Conservation (phyloP, 2,888 invertebrate species). For the Phengaris arion region DNA sequence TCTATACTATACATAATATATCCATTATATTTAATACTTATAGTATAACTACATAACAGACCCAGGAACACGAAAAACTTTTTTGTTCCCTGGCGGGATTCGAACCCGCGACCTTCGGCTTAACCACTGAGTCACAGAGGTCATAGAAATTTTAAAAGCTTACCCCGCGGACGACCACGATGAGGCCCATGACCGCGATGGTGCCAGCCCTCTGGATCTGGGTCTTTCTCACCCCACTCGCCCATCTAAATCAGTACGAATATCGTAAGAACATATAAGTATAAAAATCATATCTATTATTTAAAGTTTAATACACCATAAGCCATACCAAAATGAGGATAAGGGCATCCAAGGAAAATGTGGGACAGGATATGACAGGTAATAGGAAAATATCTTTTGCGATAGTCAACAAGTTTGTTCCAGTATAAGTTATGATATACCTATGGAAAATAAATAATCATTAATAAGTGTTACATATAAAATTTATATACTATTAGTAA, state of each 20-base stretch:
- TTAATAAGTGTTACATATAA: neutral
- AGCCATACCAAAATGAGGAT: conserved; percentile 71
- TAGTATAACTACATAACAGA: too few species aligned
- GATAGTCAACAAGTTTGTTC: conserved; percentile 71
- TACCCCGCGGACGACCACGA: conserved; percentile 74
- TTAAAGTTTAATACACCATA: conserved; percentile 21
- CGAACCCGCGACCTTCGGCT: too few species aligned
- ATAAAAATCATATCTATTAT: conserved; percentile 24
- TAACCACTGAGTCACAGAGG: too few species aligned
- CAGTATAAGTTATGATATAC: conserved; percentile 62
- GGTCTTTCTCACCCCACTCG: conserved; percentile 76
- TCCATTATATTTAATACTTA: too few species aligned
- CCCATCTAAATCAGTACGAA: conserved; percentile 54
- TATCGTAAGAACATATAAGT: neutral
- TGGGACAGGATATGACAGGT: conserved; percentile 73
- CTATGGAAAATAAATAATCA: conserved; percentile 53
- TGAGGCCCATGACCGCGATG: conserved; percentile 71
- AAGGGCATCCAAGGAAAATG: conserved; percentile 75
- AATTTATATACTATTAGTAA: neutral
- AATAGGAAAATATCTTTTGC: conserved; percentile 54
- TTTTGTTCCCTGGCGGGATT: too few species aligned
- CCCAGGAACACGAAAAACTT: too few species aligned
- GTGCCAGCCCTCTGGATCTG: conserved; percentile 73
- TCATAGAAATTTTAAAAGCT: conserved; percentile 22
- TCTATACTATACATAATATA: too few species aligned